Percentiles rank a stretch among this genome's conserved stretches.
phyloP scores from a whole-genome alignment of 2,797 vertebrate species.

The Synaphobranchus kaupii region DNA sequence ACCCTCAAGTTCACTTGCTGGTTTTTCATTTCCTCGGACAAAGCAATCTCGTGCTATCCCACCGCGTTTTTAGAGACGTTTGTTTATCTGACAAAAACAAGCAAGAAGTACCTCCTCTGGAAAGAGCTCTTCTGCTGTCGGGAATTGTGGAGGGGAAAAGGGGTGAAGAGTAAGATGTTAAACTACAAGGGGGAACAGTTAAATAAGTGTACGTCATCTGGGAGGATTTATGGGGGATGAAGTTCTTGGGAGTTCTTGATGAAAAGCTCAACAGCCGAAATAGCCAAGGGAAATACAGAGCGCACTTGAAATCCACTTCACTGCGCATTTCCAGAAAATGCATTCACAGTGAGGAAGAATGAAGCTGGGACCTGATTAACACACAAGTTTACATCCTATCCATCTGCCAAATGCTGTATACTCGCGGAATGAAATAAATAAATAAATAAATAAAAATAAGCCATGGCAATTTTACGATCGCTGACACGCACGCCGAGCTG shows the following conservation, averaged over 20 bases:
- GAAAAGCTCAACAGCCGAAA: background rate
- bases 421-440: background rate
- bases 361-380: background rate
- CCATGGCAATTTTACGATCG: background rate
- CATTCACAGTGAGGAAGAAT: slow-evolving; percentile 12
- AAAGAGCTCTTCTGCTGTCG: slow-evolving; percentile 29
- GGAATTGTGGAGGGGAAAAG: background rate
- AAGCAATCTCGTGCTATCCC: slow-evolving; percentile 39
- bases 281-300: slow-evolving; percentile 16
- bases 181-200: background rate
- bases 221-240: slow-evolving; percentile 16
- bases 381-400: background rate
- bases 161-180: background rate
- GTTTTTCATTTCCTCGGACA: slow-evolving; percentile 55
- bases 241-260: slow-evolving; percentile 13
- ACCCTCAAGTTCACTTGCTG: slow-evolving; percentile 35
- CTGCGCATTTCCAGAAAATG: too few species aligned
- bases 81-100: slow-evolving; percentile 55
- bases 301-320: background rate
- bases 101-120: slow-evolving; percentile 45
- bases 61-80: slow-evolving; percentile 49
- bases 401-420: background rate
- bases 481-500: too few species aligned
- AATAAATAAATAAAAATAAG: background rate
- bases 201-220: slow-evolving; percentile 24